Conservation (phyloP, 1,140 invertebrate genomes). For the Thalassaphorura encarpata region DNA sequence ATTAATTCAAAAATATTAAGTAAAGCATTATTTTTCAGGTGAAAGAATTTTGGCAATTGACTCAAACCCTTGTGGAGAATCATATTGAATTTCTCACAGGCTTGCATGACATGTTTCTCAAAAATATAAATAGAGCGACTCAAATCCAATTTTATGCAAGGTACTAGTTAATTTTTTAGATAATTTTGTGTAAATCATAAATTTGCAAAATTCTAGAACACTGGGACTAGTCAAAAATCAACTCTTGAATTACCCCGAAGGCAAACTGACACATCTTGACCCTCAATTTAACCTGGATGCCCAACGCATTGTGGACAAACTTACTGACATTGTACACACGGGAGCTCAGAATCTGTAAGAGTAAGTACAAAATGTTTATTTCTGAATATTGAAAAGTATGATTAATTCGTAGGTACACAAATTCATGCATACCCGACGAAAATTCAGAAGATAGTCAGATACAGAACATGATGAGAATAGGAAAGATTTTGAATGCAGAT, state of each 20-base stretch:
- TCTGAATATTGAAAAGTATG: background rate
- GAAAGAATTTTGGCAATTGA: slow-evolving; percentile 28
- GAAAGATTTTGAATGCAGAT: slow-evolving; percentile 68
- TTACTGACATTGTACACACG: slow-evolving; percentile 55
- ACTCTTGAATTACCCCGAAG: too few relatives aligned
- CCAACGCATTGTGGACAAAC: slow-evolving; percentile 43
- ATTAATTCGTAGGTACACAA: slow-evolving; percentile 48
- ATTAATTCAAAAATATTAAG: background rate
- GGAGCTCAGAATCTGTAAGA: slow-evolving; percentile 58
- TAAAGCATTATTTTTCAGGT: slow-evolving; percentile 12
- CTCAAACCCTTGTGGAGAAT: slow-evolving; percentile 30
- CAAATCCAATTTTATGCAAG: slow-evolving; percentile 28
- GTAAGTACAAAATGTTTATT: background rate
- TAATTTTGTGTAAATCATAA: too few relatives aligned
- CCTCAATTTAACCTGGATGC: slow-evolving; percentile 16
- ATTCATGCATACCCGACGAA: slow-evolving; percentile 55
- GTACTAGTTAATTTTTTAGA: too few relatives aligned
- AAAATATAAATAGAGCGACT: slow-evolving; percentile 14
- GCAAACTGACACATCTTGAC: too few relatives aligned
- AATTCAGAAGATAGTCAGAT: slow-evolving; percentile 48
- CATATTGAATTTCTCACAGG: slow-evolving; percentile 22
- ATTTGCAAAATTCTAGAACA: too few relatives aligned
- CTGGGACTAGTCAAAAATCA: slow-evolving; percentile 23
- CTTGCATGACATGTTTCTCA: slow-evolving; percentile 27
- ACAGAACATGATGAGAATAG: slow-evolving; percentile 66